These are phyloP conservation scores for Polia nebulosa DNA, from an alignment of 2,888 invertebrate genomes.

Conservation along the genomic window DNA sequence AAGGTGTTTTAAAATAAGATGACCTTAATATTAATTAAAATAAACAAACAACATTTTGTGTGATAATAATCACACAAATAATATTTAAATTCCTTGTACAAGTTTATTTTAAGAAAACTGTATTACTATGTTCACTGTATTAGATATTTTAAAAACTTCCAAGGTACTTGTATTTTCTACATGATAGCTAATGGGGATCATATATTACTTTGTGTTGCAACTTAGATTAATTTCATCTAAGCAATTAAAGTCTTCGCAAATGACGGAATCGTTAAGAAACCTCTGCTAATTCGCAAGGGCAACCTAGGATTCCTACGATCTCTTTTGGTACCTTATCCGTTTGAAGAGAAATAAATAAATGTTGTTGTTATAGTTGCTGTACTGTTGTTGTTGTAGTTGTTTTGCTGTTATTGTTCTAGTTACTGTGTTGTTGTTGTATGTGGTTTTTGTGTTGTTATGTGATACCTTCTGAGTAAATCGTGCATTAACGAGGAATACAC, in stretches of 20 bases:
- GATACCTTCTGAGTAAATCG: slow-evolving; percentile 2
- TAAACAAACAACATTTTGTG: not conserved
- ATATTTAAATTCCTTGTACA: not conserved
- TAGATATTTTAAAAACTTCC: not conserved
- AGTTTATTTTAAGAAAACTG: not conserved
- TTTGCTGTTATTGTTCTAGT: no score
- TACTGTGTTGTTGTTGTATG: no score
- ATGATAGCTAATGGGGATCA: not conserved
- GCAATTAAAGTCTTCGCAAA: not conserved
- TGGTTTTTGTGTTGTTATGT: no score
- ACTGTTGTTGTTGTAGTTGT: no score
- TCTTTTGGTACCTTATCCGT: slow-evolving; percentile 17
- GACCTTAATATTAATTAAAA: not conserved
- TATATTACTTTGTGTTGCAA: slow-evolving; percentile 22
- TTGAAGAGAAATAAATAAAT: slow-evolving; percentile 11
- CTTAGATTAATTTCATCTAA: slow-evolving; percentile 22
- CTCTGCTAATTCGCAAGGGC: slow-evolving; percentile 30
- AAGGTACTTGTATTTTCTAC: slow-evolving; percentile 1
- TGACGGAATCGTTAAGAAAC: slow-evolving; percentile 18
- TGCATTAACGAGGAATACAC: slow-evolving; percentile 28
- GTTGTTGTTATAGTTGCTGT: no score
- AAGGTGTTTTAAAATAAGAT: not conserved
- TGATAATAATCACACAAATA: no score
- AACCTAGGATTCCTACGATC: slow-evolving; percentile 16
- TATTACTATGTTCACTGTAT: no score